Conservation (phyloP, 1,140 invertebrate species). For the Zaprionus tsacasi region DNA sequence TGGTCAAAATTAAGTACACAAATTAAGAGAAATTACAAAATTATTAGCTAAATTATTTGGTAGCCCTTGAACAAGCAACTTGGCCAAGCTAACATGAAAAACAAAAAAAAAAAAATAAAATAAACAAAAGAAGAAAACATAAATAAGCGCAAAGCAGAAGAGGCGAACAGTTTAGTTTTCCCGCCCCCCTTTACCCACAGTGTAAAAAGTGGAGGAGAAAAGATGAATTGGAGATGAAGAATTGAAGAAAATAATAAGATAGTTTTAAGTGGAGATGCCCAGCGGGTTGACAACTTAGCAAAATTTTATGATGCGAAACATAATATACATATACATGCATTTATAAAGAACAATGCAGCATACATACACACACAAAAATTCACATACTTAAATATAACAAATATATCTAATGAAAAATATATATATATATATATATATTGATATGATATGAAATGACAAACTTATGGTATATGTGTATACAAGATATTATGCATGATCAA, state of each 20-base stretch:
- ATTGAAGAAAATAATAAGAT: constrained; percentile 21
- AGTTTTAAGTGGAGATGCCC: constrained; percentile 53
- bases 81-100: constrained; percentile 32
- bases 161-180: neutral
- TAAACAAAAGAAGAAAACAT: too few relatives aligned
- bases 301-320: constrained; percentile 55
- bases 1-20: constrained; percentile 28
- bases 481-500: constrained; percentile 12
- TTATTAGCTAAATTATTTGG: constrained; percentile 66
- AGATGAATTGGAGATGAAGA: constrained; percentile 13
- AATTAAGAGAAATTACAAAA: constrained; percentile 31
- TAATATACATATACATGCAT: constrained; percentile 8
- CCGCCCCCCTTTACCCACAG: constrained; percentile 14
- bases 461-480: neutral
- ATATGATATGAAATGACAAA: neutral
- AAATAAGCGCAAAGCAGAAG: neutral
- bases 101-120: neutral
- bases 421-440: constrained; percentile 7
- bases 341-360: constrained; percentile 7
- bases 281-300: constrained; percentile 45
- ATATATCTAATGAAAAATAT: constrained; percentile 1
- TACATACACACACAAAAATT: neutral
- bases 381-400: constrained; percentile 1
- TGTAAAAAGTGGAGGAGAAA: constrained; percentile 24
- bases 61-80: constrained; percentile 41